phyloP scores from a whole-genome alignment of 2,113 vertebrate genomes.

The Beaufortia kweichowensis region DNA sequence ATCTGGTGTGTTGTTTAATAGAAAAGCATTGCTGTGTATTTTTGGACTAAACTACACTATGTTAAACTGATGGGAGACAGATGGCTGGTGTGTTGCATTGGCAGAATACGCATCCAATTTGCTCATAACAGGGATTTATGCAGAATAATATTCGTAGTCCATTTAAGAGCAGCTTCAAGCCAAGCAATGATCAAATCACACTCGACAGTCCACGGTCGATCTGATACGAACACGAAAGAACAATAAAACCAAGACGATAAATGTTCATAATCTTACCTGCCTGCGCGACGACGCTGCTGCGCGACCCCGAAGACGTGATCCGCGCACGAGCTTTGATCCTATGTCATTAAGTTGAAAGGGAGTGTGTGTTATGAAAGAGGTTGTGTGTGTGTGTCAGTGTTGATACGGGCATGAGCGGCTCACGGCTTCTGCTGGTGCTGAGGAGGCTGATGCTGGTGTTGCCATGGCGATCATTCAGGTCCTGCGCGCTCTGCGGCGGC shows the following conservation, averaged over 20 bases:
- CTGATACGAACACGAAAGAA: not conserved
- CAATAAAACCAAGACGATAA: constrained; percentile 41
- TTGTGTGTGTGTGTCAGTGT: constrained; percentile 16
- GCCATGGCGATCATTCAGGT: constrained; percentile 82
- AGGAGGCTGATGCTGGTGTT: constrained; percentile 76
- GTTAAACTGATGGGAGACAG: constrained; percentile 26
- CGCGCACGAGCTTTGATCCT: constrained; percentile 27
- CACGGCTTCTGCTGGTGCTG: constrained; percentile 35
- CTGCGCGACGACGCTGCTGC: constrained; percentile 44
- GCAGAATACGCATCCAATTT: constrained; percentile 43
- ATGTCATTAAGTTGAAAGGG: constrained; percentile 30
- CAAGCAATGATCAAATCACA: not conserved
- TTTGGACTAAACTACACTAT: not conserved
- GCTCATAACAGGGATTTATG: constrained; percentile 20
- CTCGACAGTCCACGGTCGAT: not conserved
- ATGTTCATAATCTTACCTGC: constrained; percentile 67
- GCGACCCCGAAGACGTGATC: constrained; percentile 49
- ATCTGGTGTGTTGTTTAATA: not conserved
- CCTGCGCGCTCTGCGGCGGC: constrained; percentile 54
- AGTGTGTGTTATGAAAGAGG: constrained; percentile 2
- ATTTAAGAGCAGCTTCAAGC: not conserved
- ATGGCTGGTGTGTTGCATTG: constrained; percentile 33
- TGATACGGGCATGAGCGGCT: constrained; percentile 30
- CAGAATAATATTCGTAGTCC: not conserved
- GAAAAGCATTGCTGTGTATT: not conserved